Evolutionary conservation across 2,888 invertebrate species (phyloP), one percentile per base, ranked within the genome.

Genomic region (Strigamia maritima): DNA sequence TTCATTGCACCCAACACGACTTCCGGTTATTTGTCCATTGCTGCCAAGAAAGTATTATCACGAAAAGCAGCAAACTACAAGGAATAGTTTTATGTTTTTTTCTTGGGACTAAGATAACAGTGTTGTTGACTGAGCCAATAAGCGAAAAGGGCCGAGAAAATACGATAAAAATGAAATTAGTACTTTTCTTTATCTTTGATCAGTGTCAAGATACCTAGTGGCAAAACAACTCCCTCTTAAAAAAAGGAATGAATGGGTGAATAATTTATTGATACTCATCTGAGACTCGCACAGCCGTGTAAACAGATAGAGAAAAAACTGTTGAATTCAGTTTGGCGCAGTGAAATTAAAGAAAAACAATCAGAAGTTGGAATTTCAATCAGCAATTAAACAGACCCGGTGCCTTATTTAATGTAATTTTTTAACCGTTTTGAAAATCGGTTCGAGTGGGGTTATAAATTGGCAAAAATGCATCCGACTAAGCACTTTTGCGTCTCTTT

Each of bases 1-100:
- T 60, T 60, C 60, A 6, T 60, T 60, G 60, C 60, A 19, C 60
- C 60, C 60, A 60, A 60, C 60, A 60, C 60, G 24, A 60, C 60
- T 60, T 60, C 60, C 60, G 60, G 60, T 60, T 60, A 60, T 60
- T 60, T 60, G 60, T 60, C 22, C 60, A 22, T 60, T 8, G 19
- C n/a, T 60, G 60, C 60, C 60, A 60, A 60, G 44, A 60, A 60
- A 60, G 60, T 60, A 60, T 35, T 60, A 60, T 60, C 60, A 60
- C 44, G 12, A 60, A n/a, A 12, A 60, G 60, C 22, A 24, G 19
- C 60, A 22, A 19, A 24, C 60, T 19, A 19, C 60, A 0, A 24
- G 24, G 19, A 2, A n/a, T 60, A n/a, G 19, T 60, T 60, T 60
- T 60, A 19, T 60, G 19, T 24, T 60, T 60, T 22, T 60, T 44